phyloP scores from a whole-genome alignment of 2,888 invertebrate species.

The Rambutsinella grinnellia region DNA sequence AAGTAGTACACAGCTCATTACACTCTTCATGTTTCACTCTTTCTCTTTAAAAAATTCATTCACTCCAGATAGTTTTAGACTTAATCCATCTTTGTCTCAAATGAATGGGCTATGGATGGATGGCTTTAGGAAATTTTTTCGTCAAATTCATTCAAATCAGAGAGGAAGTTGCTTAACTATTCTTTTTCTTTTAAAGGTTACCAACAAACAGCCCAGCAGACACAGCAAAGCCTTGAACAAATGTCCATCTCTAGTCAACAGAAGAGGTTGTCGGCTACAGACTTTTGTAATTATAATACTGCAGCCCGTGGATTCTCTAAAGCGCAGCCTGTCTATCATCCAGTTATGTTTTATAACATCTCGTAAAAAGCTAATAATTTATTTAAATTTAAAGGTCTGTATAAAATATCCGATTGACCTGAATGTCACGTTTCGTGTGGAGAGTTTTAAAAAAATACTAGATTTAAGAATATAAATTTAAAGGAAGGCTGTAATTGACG shows the following conservation, averaged over 20 bases:
- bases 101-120: no score
- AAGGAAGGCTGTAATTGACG: background rate
- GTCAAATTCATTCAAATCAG: no score
- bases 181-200: slow-evolving; percentile 30
- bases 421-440: background rate
- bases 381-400: no score
- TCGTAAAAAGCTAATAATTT: slow-evolving; percentile 50
- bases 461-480: no score
- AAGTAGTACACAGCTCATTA: no score
- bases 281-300: slow-evolving; percentile 79
- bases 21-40: no score
- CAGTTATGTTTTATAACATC: slow-evolving; percentile 75
- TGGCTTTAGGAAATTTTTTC: no score
- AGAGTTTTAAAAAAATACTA: no score
- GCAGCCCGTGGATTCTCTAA: slow-evolving; percentile 87
- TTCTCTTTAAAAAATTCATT: no score
- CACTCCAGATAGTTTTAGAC: no score
- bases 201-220: slow-evolving; percentile 49
- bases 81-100: no score
- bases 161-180: background rate
- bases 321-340: slow-evolving; percentile 78
- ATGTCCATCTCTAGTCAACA: slow-evolving; percentile 28
- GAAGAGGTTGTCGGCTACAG: slow-evolving; percentile 46
- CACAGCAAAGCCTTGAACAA: slow-evolving; percentile 29
- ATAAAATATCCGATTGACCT: slow-evolving; percentile 1